Conservation (phyloP, 1,140 invertebrate genomes). For the Cydia amplana region DNA sequence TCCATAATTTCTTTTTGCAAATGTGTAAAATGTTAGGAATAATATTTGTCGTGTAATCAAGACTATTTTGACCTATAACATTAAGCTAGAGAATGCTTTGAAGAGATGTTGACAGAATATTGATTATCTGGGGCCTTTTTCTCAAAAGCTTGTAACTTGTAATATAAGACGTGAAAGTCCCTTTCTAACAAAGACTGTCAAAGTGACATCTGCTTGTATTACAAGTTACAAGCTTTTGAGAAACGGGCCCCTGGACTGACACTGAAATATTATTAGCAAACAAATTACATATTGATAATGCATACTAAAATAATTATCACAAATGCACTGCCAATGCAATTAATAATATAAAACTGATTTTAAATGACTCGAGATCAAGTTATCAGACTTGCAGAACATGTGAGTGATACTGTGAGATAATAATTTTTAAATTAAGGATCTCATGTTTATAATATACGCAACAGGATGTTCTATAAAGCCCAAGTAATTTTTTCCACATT, state of each 20-base stretch:
- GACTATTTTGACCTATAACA: constrained; percentile 3
- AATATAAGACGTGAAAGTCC: too few relatives aligned
- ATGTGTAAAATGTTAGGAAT: constrained; percentile 11
- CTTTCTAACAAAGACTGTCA: too few relatives aligned
- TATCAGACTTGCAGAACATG: constrained; percentile 11
- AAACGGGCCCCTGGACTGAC: too few relatives aligned
- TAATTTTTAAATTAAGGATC: constrained; percentile 37
- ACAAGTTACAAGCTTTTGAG: too few relatives aligned
- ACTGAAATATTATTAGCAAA: constrained; percentile 12
- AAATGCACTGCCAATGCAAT: constrained; percentile 59
- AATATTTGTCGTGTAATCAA: constrained; percentile 17
- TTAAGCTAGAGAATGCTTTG: constrained; percentile 7
- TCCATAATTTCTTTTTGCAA: constrained; percentile 6
- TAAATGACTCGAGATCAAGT: constrained; percentile 2
- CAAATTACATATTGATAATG: constrained; percentile 29
- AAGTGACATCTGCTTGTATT: too few relatives aligned
- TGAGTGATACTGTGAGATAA: constrained; percentile 20
- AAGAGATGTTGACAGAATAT: not conserved
- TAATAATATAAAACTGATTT: constrained; percentile 20
- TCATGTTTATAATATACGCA: constrained; percentile 33
- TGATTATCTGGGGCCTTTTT: too few relatives aligned
- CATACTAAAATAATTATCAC: constrained; percentile 37
- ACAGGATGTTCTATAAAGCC: too few relatives aligned
- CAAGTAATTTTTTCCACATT: too few relatives aligned
- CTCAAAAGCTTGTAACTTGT: too few relatives aligned